Evolutionary conservation across 2,888 invertebrate species (phyloP), one percentile per base, ranked within the genome.

Genomic region (Eristalinus aeneus): DNA sequence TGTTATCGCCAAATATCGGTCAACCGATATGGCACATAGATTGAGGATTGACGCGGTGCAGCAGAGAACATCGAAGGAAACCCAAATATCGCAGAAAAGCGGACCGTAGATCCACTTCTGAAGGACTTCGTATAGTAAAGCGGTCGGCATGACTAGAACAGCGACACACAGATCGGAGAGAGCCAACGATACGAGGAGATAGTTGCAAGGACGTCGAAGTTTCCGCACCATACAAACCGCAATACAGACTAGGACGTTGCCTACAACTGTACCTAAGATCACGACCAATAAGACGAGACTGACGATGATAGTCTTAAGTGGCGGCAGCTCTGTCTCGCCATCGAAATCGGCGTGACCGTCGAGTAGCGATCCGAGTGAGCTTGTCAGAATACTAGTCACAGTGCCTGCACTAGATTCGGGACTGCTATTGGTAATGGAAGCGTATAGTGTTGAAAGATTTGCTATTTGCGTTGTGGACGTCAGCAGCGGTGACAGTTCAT

Each of bases 1-100:
- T 6, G 98, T 98, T 88, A 98, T 96, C 89, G 97, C 97, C 93
- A 96, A 96, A 93, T 98, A 99, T 75, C 98, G 95, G 92, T 99
- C 99, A 81, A 99, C 96, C 76, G 98, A 98, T 92, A 99, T 99
- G 95, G 98, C 98, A 93, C 99, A 99, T 88, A 99, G 94, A 93
- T 99, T 99, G 67, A 99, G 94, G 89, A 99, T 99, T 89, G 98
- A 99, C n/a, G 99, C 99, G 22, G 99, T 98, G 91, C 98, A 99
- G 89, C 98, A 98, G 89, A 99, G 95, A 39, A 99, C 98, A 93
- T 99, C 99, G 91, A 98, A 97, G 73, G 98, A 97, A 82, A 98
- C 98, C 99, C 99, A 99, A 87, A 98, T 94, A 91, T 98, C 97
- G 93, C 99, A 99, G 90, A 98, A 96, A 86, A 96, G 94, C 27